phyloP scores from a whole-genome alignment of 92 coral and sea anemone genomes.

The Meandrina meandrites region DNA sequence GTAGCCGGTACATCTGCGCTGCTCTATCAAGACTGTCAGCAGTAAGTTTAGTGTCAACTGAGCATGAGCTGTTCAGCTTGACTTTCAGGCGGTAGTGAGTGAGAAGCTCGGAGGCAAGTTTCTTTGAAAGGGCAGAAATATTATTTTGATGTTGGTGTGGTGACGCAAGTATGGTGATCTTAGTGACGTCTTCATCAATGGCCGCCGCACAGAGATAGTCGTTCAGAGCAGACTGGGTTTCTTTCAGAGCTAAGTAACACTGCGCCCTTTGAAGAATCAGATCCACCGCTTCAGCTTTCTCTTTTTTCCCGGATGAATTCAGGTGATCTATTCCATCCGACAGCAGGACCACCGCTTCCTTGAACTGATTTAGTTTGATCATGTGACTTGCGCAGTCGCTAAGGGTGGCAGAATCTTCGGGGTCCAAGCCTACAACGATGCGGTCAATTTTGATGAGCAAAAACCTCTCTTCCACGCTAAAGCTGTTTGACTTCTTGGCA shows the following conservation, averaged over 20 bases:
- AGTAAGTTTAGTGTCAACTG: conserved; percentile 54
- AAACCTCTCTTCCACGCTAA: conserved; percentile 39
- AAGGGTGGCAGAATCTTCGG: conserved; percentile 44
- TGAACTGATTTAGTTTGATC: conserved; percentile 56
- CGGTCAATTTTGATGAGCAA: conserved; percentile 53
- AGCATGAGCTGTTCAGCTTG: conserved; percentile 58
- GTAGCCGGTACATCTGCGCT: conserved; percentile 66
- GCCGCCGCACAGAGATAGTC: conserved; percentile 72
- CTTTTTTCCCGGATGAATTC: conserved; percentile 19
- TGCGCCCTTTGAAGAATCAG: conserved; percentile 67
- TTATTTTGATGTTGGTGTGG: conserved; percentile 56
- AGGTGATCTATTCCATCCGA: conserved; percentile 63
- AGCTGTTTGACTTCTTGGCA: conserved; percentile 23
- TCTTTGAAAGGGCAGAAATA: conserved; percentile 50
- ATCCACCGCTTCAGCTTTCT: conserved; percentile 27
- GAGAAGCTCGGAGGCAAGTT: conserved; percentile 59
- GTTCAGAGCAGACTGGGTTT: conserved; percentile 58
- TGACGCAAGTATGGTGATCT: conserved; percentile 51
- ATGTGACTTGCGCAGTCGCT: conserved; percentile 67
- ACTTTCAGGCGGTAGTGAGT: conserved; percentile 62
- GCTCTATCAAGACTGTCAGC: conserved; percentile 63
- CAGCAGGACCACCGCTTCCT: conserved; percentile 65
- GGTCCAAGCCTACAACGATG: conserved; percentile 61
- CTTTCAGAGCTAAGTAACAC: conserved; percentile 64
- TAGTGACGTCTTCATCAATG: conserved; percentile 63